Evolutionary conservation across 2,797 vertebrate genomes (phyloP), one percentile per base, ranked within the genome.

Genomic region (Euthynnus affinis): DNA sequence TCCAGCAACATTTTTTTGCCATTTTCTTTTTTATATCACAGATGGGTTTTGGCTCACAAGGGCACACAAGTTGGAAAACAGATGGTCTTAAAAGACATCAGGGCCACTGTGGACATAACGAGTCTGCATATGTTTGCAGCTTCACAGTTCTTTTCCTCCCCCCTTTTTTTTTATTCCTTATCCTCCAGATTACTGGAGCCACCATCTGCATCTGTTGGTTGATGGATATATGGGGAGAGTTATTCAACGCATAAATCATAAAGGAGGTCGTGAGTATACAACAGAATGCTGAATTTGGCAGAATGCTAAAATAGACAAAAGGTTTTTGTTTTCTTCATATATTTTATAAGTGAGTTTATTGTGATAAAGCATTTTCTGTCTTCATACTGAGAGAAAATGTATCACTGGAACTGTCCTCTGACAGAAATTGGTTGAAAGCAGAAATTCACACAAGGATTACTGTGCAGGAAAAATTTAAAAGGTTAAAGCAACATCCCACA

Each of bases 1-100:
- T 76, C 58, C 46, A 14, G 63, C 62, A 75, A 63, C 48, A 32
- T 71, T 71, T 71, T 71, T 79, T 51, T 71, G 48, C 27, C 49
- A 79, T 91, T 91, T 84, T 49, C 58, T 63, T 82, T 62, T 83
- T 85, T 64, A 61, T 25, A 69, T 82, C 86, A 78, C 89, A 89
- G 88, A 93, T 88, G 87, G 84, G 49, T 74, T 86, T 83, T 37
- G 67, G 80, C 80, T 88, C 76, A 77, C 77, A 91, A 85, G 86
- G 85, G 83, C 74, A 82, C 55, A 78, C 44, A 75, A 75, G 81
- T 85, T 84, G 78, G 80, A 85, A 88, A 87, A 92, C 93, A 95
- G 94, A 94, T 94, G 94, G 94, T 89, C 79, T 87, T 91, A 88
- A 86, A 93, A 93, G 87, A 90, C 88, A 92, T 85, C 76, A 87